These are phyloP conservation scores for Ametastegia equiseti DNA, from an alignment of 2,888 invertebrate genomes.

Conservation along the genomic window DNA sequence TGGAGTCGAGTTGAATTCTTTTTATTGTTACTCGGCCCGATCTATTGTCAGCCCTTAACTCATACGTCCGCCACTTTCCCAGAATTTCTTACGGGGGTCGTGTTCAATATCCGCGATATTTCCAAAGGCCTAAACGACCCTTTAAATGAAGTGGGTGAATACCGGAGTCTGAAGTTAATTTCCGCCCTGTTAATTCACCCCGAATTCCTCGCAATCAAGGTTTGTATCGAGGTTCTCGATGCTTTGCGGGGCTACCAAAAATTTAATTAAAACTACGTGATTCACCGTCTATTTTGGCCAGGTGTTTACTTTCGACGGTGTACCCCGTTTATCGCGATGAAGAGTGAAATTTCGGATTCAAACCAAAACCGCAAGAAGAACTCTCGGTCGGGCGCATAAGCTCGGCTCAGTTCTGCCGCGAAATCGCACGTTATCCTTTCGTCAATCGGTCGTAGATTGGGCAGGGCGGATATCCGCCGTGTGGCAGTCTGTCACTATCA, in stretches of 20 bases:
- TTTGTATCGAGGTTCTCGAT: neutral
- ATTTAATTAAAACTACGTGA: neutral
- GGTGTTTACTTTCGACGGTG: neutral
- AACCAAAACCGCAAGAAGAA: neutral
- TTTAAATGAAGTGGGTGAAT: conserved; percentile 2
- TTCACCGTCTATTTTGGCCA: neutral
- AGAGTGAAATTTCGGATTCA: neutral
- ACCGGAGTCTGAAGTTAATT: neutral
- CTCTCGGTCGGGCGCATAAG: neutral
- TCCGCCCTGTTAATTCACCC: conserved; percentile 8
- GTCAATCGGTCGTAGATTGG: conserved; percentile 55
- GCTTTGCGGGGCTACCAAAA: neutral
- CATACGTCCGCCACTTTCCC: neutral
- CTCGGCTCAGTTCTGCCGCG: conserved; percentile 11
- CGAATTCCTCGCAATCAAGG: neutral
- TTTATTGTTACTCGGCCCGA: conserved; percentile 5
- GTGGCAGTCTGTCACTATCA: conserved; percentile 58
- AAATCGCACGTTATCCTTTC: conserved; percentile 44
- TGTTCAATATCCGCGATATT: conserved; percentile 22
- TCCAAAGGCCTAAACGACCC: neutral
- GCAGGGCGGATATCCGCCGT: conserved; percentile 63
- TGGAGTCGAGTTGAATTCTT: conserved; percentile 5
- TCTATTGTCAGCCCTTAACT: neutral
- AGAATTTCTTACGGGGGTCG: neutral
- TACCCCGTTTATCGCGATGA: neutral